Evolutionary conservation across 2,888 invertebrate species (phyloP).

Genomic region (Bimastos eiseni): DNA sequence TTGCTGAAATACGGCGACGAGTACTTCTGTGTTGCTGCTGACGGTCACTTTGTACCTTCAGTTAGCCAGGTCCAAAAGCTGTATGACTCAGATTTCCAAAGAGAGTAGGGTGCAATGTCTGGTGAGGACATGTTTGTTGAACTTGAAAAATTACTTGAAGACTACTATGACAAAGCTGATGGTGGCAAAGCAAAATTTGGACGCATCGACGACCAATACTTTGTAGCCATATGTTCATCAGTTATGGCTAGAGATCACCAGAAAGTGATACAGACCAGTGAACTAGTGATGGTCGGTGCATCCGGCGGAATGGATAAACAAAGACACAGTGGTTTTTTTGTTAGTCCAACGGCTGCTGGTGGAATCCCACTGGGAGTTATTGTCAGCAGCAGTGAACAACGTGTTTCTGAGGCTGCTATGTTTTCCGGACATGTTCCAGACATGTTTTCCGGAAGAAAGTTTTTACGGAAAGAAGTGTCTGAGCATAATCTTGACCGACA

Average conservation of each 20-base stretch:
- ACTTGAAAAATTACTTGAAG: background rate
- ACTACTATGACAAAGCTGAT: background rate
- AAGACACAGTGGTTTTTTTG: background rate
- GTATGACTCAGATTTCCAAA: background rate
- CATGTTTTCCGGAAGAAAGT: background rate
- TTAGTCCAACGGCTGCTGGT: background rate
- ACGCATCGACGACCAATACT: background rate
- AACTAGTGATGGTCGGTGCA: background rate
- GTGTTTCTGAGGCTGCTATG: slow-evolving; percentile 5
- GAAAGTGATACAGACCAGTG: background rate
- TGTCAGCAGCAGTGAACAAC: no score
- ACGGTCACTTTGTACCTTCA: background rate
- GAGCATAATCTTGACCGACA: background rate
- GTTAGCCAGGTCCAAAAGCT: background rate
- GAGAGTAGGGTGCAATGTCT: background rate
- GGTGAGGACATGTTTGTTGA: background rate
- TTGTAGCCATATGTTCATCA: background rate
- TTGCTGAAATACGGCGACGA: background rate
- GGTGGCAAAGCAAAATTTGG: background rate
- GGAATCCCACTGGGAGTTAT: background rate
- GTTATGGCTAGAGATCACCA: background rate
- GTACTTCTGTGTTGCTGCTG: background rate
- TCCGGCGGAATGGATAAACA: background rate
- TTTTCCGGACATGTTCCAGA: background rate
- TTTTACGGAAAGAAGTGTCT: background rate